These are phyloP conservation scores for Neogale vison DNA, from an alignment of 2,113 vertebrate genomes.

Conservation along the genomic window DNA sequence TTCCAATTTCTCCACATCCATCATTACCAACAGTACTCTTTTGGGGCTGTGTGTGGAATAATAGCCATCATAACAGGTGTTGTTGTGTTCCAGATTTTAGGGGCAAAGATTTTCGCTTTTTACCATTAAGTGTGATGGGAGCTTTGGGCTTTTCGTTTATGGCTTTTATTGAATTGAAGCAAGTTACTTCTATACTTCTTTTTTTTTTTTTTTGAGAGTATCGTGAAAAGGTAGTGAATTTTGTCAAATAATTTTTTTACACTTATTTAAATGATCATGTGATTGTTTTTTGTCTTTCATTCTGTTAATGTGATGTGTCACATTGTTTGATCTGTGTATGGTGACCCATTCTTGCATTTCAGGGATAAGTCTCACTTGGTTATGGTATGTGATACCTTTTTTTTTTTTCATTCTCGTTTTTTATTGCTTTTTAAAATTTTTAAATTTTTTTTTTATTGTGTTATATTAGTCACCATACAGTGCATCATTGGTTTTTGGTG, in stretches of 20 bases:
- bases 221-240: background rate
- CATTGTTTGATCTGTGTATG: background rate
- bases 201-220: background rate
- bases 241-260: background rate
- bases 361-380: background rate
- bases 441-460: too few species aligned
- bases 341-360: background rate
- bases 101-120: background rate
- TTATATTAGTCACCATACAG: too few species aligned
- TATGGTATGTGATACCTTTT: background rate
- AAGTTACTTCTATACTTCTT: background rate
- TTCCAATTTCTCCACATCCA: background rate
- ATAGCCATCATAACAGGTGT: background rate
- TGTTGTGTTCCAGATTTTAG: background rate
- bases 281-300: background rate
- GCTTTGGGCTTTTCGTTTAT: background rate
- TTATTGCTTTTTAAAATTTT: too few species aligned
- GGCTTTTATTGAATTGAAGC: background rate
- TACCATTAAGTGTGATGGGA: background rate
- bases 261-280: background rate
- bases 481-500: too few species aligned
- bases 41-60: background rate
- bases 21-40: background rate
- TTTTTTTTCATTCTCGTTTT: too few species aligned
- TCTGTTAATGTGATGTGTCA: background rate